These are phyloP conservation scores for Dicyrtoma fusca DNA, from an alignment of 2,888 invertebrate species.

Conservation along the genomic window DNA sequence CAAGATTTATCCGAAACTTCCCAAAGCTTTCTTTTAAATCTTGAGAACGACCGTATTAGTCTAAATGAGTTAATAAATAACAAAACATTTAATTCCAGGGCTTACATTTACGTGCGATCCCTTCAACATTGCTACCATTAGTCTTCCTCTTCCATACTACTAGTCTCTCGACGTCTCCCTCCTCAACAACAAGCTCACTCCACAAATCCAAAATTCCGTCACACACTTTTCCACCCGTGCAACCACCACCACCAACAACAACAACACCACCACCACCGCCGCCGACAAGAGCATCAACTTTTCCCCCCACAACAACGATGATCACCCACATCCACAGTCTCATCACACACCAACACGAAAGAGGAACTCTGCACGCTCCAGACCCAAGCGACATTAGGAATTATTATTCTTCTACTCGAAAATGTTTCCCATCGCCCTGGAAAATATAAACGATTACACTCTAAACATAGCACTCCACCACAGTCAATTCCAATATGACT, in stretches of 20 bases:
- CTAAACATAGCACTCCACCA: too few relatives aligned
- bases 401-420: conserved; percentile 6
- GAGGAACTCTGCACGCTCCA: background rate
- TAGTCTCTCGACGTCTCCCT: too few relatives aligned
- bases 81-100: conserved; percentile 31
- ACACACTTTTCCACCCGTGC: background rate
- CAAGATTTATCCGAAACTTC: background rate
- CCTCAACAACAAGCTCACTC: conserved; percentile 13
- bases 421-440: background rate
- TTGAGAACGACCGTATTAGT: conserved; percentile 37
- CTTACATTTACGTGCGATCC: conserved; percentile 22
- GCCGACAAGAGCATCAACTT: background rate
- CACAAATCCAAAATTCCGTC: conserved; percentile 22
- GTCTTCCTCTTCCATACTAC: background rate
- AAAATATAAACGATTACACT: too few relatives aligned
- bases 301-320: background rate
- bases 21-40: conserved; percentile 8
- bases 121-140: conserved; percentile 20
- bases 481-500: too few relatives aligned
- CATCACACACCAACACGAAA: background rate
- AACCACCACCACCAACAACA: background rate
- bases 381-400: background rate
- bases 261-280: background rate
- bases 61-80: conserved; percentile 36
- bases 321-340: background rate